Percentiles rank a stretch among this genome's conserved stretches.
Conservation (phyloP, 2,888 invertebrate genomes). For the Athetis lepigone region DNA sequence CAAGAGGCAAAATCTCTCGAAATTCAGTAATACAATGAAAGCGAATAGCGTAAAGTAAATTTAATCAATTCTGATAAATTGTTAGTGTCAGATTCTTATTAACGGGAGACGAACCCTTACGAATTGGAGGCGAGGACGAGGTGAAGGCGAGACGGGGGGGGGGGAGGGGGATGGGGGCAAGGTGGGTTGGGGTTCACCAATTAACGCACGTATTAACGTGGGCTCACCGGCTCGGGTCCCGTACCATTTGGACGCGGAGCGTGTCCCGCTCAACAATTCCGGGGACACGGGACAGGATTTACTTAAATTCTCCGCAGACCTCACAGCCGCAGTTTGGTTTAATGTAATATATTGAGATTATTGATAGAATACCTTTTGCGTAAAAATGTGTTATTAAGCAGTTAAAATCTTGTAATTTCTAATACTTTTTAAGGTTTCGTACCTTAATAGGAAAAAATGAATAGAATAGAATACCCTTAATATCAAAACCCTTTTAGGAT, state of each 20-base stretch:
- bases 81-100: slow-evolving; percentile 65
- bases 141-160: slow-evolving; percentile 27
- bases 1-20: slow-evolving; percentile 29
- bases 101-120: slow-evolving; percentile 60
- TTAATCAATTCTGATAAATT: slow-evolving; percentile 63
- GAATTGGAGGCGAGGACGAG: slow-evolving; percentile 49
- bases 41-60: slow-evolving; percentile 53
- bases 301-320: slow-evolving; percentile 59
- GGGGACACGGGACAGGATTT: slow-evolving; percentile 59
- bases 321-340: slow-evolving; percentile 53
- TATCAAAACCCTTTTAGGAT: too few species aligned
- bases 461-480: too few species aligned
- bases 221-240: slow-evolving; percentile 54
- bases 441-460: too few species aligned
- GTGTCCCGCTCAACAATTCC: slow-evolving; percentile 53
- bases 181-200: slow-evolving; percentile 60
- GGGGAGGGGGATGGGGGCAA: slow-evolving; percentile 29
- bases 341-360: slow-evolving; percentile 61
- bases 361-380: slow-evolving; percentile 41
- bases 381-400: slow-evolving; percentile 1
- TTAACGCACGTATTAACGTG: slow-evolving; percentile 72
- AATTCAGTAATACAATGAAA: slow-evolving; percentile 43
- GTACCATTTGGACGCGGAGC: slow-evolving; percentile 67
- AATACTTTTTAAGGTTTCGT: too few species aligned
- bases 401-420: neutral